Base-by-base conservation (phyloP, 2,888 invertebrate species). In the Mellilla xanthometata region DNA sequence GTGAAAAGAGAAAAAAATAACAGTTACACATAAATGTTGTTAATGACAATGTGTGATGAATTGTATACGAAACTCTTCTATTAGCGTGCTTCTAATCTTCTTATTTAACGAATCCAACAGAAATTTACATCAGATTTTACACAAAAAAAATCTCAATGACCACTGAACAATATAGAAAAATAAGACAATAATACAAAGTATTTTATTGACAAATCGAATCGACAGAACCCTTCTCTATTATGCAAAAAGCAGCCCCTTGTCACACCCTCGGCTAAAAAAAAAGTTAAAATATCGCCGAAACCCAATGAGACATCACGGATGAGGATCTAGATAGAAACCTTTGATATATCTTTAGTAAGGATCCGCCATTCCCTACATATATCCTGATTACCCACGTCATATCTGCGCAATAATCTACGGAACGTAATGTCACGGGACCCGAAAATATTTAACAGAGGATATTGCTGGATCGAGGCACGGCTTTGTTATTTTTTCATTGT, bases 391-490 rank as follows among this genome's bases (percentile, higher is more conserved):
- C 51, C 58, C 54, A 39, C 44, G 52, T 52, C 58, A 47, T 56
- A 58, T 58, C 56, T 49, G 47, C 28, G 47, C 52, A 56, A 52
- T 57, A 59, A 59, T 59, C 56, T 57, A 51, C 47, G 54, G 52
- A 40, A 52, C 36, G 50, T 55, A 52, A 55, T 51, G 54, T 43
- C 51, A 12, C 28, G 40, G 41, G 36, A 11, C 49, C 50, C 35
- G 26, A 48, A 54, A 55, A 54, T 58, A 52, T 54, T 53, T 50
- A 43, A 56, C 56, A 39, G 47, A 56, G 47, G 50, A 32, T 35
- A 40, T 48, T 39, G 39, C 27, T 40, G 41, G 35, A 26, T 42
- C 38, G 42, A 39, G 28, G 27, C 33, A 43, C 40, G 36, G 42
- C 44, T 51, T 49, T 44, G 49, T 47, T 53, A 42, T 39, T 51